These are phyloP conservation scores for Diogma glabrata DNA, from an alignment of 2,888 invertebrate species.

Conservation along the genomic window DNA sequence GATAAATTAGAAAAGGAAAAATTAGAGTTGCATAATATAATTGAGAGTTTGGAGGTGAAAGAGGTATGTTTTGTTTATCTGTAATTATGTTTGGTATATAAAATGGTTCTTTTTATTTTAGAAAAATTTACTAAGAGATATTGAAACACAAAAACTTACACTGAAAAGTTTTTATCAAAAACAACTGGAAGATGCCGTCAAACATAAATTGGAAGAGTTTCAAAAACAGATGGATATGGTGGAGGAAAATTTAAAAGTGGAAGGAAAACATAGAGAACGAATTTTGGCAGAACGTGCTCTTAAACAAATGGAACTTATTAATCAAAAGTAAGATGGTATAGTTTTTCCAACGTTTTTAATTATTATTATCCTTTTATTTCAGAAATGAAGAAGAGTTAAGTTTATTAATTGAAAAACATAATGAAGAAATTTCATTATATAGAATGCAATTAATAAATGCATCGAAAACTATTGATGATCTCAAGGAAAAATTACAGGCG, in stretches of 20 bases:
- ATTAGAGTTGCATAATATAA: slow-evolving; percentile 39
- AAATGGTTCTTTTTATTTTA: too few species aligned
- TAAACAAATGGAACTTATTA: slow-evolving; percentile 57
- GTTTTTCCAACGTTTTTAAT: slow-evolving; percentile 4
- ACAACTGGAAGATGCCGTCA: slow-evolving; percentile 66
- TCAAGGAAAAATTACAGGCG: slow-evolving; percentile 44
- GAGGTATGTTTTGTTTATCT: too few species aligned
- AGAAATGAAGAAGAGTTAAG: slow-evolving; percentile 65
- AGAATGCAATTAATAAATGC: slow-evolving; percentile 58
- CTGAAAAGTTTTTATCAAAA: slow-evolving; percentile 66
- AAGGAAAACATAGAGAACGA: slow-evolving; percentile 51
- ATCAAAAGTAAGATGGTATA: slow-evolving; percentile 42
- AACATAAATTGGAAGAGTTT: slow-evolving; percentile 65
- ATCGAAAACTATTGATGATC: slow-evolving; percentile 50
- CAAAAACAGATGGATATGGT: slow-evolving; percentile 60
- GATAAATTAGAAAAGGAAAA: slow-evolving; percentile 44
- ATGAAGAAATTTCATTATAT: slow-evolving; percentile 62
- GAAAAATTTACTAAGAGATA: slow-evolving; percentile 42
- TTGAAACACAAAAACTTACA: slow-evolving; percentile 51
- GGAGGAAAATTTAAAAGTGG: slow-evolving; percentile 49
- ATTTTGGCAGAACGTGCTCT: slow-evolving; percentile 57
- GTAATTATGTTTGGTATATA: too few species aligned
- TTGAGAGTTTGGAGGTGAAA: slow-evolving; percentile 16
- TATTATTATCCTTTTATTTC: slow-evolving; percentile 19
- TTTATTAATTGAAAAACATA: slow-evolving; percentile 65